Evolutionary conservation across 2,113 vertebrate species (phyloP).

Genomic region (Blennius ocellaris): DNA sequence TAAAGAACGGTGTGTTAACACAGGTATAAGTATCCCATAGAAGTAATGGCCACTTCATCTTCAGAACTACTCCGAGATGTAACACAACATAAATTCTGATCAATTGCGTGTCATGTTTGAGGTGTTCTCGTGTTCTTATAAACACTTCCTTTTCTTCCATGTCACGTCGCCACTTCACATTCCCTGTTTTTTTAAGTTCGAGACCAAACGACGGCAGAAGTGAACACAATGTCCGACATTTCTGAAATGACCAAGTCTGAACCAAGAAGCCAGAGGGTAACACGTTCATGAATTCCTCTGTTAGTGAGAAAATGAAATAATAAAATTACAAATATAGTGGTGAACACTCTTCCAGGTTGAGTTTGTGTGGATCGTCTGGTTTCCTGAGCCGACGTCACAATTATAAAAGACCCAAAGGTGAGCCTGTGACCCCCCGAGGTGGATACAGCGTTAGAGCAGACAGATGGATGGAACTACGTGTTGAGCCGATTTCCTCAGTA

Average conservation of each 20-base stretch:
- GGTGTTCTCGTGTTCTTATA: conserved; percentile 32
- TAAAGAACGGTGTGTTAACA: neutral
- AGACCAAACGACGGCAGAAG: no score
- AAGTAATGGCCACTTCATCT: conserved; percentile 64
- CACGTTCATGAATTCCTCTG: neutral
- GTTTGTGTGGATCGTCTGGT: no score
- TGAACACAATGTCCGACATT: no score
- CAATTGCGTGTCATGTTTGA: conserved; percentile 21
- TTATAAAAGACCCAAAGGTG: no score
- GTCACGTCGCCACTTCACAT: neutral
- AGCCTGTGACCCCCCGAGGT: no score
- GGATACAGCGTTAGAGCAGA: no score
- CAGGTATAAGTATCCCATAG: conserved; percentile 1
- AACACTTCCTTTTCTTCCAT: conserved; percentile 38
- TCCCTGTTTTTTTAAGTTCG: no score
- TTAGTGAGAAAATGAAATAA: neutral
- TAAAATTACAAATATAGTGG: neutral
- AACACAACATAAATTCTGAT: conserved; percentile 62
- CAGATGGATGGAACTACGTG: no score
- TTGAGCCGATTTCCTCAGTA: no score
- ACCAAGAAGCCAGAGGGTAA: neutral
- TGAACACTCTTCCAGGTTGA: no score
- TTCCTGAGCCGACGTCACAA: no score
- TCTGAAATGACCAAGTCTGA: no score
- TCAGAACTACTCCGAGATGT: conserved; percentile 35